phyloP scores from a whole-genome alignment of 2,888 invertebrate genomes.

The Drosophila sordidapex region DNA sequence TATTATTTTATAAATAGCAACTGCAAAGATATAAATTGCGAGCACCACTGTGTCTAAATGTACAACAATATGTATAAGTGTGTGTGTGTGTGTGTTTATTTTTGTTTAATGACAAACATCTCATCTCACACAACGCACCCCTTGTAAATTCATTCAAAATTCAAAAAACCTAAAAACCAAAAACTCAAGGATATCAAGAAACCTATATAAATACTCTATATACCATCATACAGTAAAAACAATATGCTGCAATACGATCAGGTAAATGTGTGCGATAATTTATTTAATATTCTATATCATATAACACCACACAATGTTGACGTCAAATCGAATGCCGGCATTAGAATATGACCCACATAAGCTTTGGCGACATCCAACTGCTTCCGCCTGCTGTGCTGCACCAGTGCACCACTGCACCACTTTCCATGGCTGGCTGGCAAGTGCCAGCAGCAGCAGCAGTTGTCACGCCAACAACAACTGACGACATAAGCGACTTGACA shows the following conservation, averaged over 20 bases:
- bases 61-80: not conserved
- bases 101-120: not conserved
- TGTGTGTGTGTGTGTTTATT: slow-evolving; percentile 5
- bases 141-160: slow-evolving; percentile 50
- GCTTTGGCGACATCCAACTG: slow-evolving; percentile 22
- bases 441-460: slow-evolving; percentile 25
- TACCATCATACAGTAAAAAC: slow-evolving; percentile 27
- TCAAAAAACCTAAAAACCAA: slow-evolving; percentile 27
- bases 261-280: slow-evolving; percentile 59
- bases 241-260: slow-evolving; percentile 77
- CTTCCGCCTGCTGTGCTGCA: slow-evolving; percentile 17
- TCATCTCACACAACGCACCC: not conserved
- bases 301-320: slow-evolving; percentile 10
- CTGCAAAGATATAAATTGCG: not conserved
- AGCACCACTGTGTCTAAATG: not conserved
- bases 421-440: slow-evolving; percentile 45
- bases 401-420: slow-evolving; percentile 20
- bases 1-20: not conserved
- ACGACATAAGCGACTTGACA: slow-evolving; percentile 28
- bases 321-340: slow-evolving; percentile 36
- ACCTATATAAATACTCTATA: slow-evolving; percentile 25
- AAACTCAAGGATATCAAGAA: slow-evolving; percentile 6
- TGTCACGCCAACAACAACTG: slow-evolving; percentile 48
- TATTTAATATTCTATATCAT: slow-evolving; percentile 10
- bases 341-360: slow-evolving; percentile 63